Evolutionary conservation across 2,797 vertebrate genomes (phyloP), one percentile per base, ranked within the genome.

Genomic region (Pseudotriccus pelzelni): DNA sequence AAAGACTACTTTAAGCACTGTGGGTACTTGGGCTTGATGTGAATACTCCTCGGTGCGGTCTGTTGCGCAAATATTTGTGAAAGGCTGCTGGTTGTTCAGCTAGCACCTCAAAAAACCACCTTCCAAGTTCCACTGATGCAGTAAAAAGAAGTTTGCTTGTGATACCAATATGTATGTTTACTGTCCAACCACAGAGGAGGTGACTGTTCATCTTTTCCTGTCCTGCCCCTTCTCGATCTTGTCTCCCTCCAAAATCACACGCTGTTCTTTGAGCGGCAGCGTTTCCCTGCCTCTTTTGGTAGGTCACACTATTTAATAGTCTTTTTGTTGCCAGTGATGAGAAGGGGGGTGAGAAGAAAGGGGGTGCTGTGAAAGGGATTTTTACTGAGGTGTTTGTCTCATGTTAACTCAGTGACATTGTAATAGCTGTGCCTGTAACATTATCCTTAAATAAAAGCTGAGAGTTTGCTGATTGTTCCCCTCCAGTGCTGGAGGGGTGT

Each of bases 391-490:
- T 44, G 3, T 73, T 78, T 90, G 85, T 84, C 28, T 82, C 30
- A 3, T 23, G 23, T 90, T 55, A n/a, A 49, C 39, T 85, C 6
- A 0, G 74, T 75, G 77, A 73, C 50, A 39, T 56, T 91, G 52
- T 66, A 73, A 53, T 39, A 76, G 86, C 55, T n/a, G 43, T 50
- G 50, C 47, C 77, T 76, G 80, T 87, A 92, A 87, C 81, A 10
- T 63, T 81, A 93, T 82, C 83, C 77, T 62, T 66, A 60, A 72
- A 30, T 76, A 86, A 82, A 78, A 76, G 77, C 83, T 56, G 67
- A 62, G 66, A 56, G 43, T 79, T 81, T 88, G 69, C 84, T 78
- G 73, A 43, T 81, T 50, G 53, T 78, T 87, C 22, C 46, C 16
- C 34, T 67, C 20, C 0, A 2, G n/a, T 47, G 36, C 16, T 67